Percentiles rank a stretch among this genome's conserved stretches.
Conservation (phyloP, 2,797 vertebrate species). For the Coluber constrictor region DNA sequence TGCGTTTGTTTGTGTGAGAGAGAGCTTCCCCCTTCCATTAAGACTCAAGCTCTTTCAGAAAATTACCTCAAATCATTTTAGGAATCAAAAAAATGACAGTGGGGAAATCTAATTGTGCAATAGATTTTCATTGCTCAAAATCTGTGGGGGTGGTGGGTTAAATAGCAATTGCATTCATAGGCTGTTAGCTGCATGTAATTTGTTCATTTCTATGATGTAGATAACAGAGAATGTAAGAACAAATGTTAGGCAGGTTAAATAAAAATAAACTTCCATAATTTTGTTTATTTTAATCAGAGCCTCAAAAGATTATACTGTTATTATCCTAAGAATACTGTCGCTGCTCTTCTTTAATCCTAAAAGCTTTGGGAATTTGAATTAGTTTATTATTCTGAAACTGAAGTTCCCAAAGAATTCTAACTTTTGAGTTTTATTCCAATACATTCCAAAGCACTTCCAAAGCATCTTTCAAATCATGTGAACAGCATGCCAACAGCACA, state of each 20-base stretch:
- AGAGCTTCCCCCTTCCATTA: neutral
- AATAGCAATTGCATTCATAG: neutral
- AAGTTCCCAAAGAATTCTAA: slow-evolving; percentile 52
- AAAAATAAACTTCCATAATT: slow-evolving; percentile 32
- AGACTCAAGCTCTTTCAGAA: neutral
- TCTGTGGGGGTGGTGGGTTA: no score
- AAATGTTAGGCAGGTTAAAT: neutral
- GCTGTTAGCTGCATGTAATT: neutral
- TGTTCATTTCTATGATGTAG: slow-evolving; percentile 10
- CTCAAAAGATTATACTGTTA: neutral
- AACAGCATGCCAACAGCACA: slow-evolving; percentile 58
- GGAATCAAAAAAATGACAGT: no score
- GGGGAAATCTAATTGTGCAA: neutral
- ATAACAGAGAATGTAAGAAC: slow-evolving; percentile 37
- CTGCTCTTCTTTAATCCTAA: slow-evolving; percentile 17
- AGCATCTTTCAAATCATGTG: slow-evolving; percentile 60
- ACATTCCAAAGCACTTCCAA: slow-evolving; percentile 65
- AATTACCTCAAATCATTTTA: neutral
- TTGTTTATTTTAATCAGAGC: slow-evolving; percentile 50
- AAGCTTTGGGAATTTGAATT: slow-evolving; percentile 54
- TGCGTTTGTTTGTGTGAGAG: neutral
- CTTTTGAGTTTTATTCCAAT: slow-evolving; percentile 61
- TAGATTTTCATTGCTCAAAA: neutral
- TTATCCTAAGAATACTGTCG: slow-evolving; percentile 47
- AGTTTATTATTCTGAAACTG: slow-evolving; percentile 33